phyloP scores from a whole-genome alignment of 2,113 vertebrate genomes.

The human region DNA sequence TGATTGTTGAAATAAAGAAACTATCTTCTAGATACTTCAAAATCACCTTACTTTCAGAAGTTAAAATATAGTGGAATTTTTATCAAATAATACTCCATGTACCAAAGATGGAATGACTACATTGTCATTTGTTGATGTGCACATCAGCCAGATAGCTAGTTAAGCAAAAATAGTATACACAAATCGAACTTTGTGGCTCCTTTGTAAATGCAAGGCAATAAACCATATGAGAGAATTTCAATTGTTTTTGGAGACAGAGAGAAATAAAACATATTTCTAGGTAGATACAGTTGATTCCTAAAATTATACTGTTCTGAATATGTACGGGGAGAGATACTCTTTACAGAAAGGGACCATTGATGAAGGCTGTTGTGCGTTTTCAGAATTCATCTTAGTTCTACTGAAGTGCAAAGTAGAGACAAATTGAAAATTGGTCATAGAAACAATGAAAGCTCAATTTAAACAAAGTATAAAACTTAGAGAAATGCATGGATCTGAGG shows the following conservation, averaged over 20 bases:
- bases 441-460: constrained; percentile 64
- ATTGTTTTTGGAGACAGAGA: neutral
- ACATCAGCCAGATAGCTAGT: neutral
- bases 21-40: neutral
- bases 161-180: neutral
- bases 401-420: constrained; percentile 30
- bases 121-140: neutral
- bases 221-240: neutral
- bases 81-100: neutral
- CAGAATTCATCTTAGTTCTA: neutral
- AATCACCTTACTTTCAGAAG: neutral
- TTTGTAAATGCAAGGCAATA: neutral
- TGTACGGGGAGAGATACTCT: neutral
- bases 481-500: neutral
- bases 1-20: neutral
- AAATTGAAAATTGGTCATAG: constrained; percentile 37
- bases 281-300: neutral
- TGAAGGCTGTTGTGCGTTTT: neutral
- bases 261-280: neutral
- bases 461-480: neutral
- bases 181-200: neutral
- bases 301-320: neutral
- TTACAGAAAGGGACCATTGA: neutral
- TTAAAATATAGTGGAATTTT: neutral
- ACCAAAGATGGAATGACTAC: neutral